Conservation (phyloP, 2,113 vertebrate genomes). For the Oceanites oceanicus region DNA sequence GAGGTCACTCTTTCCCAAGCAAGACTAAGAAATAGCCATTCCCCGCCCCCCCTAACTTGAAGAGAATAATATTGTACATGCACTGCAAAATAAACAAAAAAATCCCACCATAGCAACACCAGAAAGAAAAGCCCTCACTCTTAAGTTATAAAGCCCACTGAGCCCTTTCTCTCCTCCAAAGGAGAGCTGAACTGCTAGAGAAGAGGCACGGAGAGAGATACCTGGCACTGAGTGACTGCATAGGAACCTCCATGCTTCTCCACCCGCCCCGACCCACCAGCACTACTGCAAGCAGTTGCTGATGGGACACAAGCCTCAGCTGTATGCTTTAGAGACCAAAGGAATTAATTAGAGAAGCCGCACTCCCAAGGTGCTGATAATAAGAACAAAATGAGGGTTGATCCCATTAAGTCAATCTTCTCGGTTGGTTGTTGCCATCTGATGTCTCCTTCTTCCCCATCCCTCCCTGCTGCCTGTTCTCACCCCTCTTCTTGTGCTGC, state of each 20-base stretch:
- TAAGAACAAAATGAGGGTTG: neutral
- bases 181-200: neutral
- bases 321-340: neutral
- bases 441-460: neutral
- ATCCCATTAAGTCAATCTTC: constrained; percentile 28
- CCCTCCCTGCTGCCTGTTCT: rapidly evolving
- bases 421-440: neutral
- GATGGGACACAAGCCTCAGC: neutral
- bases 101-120: neutral
- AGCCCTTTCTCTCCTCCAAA: neutral
- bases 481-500: no score
- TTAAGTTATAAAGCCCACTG: neutral
- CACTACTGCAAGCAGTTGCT: neutral
- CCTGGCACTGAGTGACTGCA: neutral
- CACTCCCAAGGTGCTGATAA: constrained; percentile 9
- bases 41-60: no score
- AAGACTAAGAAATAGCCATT: neutral
- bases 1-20: neutral
- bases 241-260: rapidly evolving
- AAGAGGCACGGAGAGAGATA: neutral
- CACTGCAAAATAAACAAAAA: neutral
- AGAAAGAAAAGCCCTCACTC: neutral
- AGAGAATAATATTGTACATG: neutral
- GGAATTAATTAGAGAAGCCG: neutral
- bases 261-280: neutral